Base-by-base conservation (phyloP, 1,140 invertebrate genomes). In the Megalonaias nervosa region DNA sequence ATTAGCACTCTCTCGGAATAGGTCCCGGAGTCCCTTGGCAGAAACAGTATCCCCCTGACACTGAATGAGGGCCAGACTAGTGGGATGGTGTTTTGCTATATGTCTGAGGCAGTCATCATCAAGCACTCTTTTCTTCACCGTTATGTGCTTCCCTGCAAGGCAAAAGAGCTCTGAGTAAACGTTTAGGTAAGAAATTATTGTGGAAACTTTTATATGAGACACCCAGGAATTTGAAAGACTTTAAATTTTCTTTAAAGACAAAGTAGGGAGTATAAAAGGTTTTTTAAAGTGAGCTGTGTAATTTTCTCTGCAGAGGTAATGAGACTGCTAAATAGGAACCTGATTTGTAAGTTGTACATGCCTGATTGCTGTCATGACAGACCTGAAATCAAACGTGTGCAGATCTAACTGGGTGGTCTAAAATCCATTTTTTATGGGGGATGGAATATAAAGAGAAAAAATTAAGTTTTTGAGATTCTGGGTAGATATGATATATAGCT, bases 31-130 rank as follows among this genome's bases (percentile, higher is more conserved):
- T 0, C 86, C 86, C 62, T 82, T 80, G 23, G 81, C 81, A 3
- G 88, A 86, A 19, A 90, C 79, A 19, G 82, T 73, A 26, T 87
- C 83, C 0, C 89, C 89, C 23, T 86, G 83, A 76, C 89, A 90
- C 77, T 89, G 87, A 55, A 90, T 86, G 31, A 90, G 77, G 48
- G 84, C 84, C 17, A 90, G 76, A 23, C 84, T 88, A 23, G 84
- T 65, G n/a, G 89, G 89, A 58, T 83, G 83, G 14, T 82, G 80
- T 13, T 79, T 61, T 56, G 82, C 84, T 62, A 90, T 89, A 65
- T 85, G 73, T 13, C 38, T 58, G 69, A 90, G 67, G 71, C 81
- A 80, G 4, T 83, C 77, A 71, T 90, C 88, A 64, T 71, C 78
- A n/a, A 90, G 67, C 26, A 73, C 74, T 62, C 85, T 84, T 65